These are phyloP conservation scores for Drosophila lini DNA, from an alignment of 1,140 invertebrate genomes.

Conservation along the genomic window DNA sequence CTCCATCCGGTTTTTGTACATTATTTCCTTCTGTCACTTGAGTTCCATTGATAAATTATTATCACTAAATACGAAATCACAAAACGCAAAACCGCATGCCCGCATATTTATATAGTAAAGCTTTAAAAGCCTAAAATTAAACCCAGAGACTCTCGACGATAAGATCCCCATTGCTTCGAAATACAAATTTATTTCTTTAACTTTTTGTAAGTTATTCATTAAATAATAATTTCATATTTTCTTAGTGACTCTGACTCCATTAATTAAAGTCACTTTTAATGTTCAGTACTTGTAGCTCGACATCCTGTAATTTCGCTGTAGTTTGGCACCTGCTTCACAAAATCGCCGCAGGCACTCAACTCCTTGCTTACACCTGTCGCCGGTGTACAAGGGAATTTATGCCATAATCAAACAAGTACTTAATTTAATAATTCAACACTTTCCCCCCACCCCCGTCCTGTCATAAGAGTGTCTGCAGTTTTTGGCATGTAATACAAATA, in stretches of 20 bases:
- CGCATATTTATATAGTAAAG: background rate
- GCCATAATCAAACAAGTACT: conserved; percentile 37
- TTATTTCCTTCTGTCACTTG: background rate
- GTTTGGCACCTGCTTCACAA: background rate
- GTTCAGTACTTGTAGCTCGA: background rate
- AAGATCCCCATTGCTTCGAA: background rate
- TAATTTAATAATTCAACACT: conserved; percentile 69
- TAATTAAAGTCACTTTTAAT: no score
- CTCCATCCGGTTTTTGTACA: background rate
- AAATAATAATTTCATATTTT: background rate
- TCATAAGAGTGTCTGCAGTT: conserved; percentile 31
- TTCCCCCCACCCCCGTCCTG: background rate
- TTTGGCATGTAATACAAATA: conserved; percentile 63
- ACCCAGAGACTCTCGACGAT: background rate
- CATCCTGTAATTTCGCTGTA: background rate
- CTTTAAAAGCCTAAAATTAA: background rate
- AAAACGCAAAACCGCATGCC: no score
- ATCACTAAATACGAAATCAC: background rate
- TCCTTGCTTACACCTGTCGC: conserved; percentile 3
- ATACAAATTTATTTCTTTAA: background rate
- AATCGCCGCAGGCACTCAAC: conserved; percentile 7
- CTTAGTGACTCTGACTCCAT: background rate
- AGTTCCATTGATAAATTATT: background rate
- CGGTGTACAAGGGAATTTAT: conserved; percentile 34
- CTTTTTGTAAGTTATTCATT: no score